Percentiles rank a stretch among this genome's conserved stretches.
Conservation (phyloP, 53 echinoderm and acorn worm species). For the Glandiceps talaboti region DNA sequence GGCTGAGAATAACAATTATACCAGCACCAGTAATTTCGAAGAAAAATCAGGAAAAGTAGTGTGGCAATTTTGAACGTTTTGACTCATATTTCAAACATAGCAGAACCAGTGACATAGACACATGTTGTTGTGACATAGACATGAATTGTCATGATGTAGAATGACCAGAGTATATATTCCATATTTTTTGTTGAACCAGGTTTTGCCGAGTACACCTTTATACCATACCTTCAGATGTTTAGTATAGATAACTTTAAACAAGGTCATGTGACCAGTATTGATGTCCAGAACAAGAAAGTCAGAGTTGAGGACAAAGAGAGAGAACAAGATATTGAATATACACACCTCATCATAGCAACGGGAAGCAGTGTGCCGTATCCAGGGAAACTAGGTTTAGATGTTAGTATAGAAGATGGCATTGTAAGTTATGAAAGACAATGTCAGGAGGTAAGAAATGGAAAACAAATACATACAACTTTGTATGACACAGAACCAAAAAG, state of each 20-base stretch:
- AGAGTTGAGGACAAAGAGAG: constrained; percentile 10
- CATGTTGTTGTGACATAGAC: too few species aligned
- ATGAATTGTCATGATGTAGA: too few species aligned
- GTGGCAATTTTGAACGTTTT: too few species aligned
- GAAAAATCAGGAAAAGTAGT: too few species aligned
- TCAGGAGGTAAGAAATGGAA: constrained; percentile 52
- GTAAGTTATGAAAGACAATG: constrained; percentile 23
- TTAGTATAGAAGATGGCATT: constrained; percentile 20
- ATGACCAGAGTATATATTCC: too few species aligned
- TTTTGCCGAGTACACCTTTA: constrained; percentile 44
- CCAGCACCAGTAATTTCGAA: too few species aligned
- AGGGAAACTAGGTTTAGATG: constrained; percentile 26
- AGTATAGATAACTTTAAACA: constrained; percentile 34
- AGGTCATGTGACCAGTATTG: constrained; percentile 34
- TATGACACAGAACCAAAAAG: too few species aligned
- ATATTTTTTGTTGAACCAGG: too few species aligned
- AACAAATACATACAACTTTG: too few species aligned
- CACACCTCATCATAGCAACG: constrained; percentile 64
- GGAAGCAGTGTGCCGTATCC: constrained; percentile 52
- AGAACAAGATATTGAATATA: constrained; percentile 39
- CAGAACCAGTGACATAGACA: too few species aligned
- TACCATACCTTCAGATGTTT: constrained; percentile 34
- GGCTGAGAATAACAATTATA: too few species aligned
- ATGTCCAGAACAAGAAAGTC: constrained; percentile 31
- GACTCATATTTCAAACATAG: too few species aligned